These are phyloP conservation scores for Stegodyphus mimosarum DNA, from an alignment of 1,140 invertebrate genomes.

Conservation along the genomic window DNA sequence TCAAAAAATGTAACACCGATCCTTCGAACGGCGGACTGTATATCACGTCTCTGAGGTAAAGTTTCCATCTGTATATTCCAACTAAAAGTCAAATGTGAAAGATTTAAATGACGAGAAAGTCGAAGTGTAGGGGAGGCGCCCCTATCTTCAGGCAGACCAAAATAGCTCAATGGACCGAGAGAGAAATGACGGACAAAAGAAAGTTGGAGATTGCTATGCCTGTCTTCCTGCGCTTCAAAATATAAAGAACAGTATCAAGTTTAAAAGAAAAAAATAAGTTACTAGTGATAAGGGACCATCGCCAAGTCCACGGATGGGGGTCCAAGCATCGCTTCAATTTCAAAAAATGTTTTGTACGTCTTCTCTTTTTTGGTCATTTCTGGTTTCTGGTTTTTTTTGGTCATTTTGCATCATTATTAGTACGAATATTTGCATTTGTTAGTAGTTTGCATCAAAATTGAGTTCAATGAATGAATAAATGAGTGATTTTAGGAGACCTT, in stretches of 20 bases:
- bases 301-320: no score
- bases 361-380: no score
- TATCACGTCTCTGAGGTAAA: no score
- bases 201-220: conserved; percentile 12
- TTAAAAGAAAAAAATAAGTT: background rate
- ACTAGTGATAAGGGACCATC: no score
- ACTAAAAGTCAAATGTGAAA: conserved; percentile 43
- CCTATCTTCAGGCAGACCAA: background rate
- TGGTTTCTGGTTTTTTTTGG: no score
- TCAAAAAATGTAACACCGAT: background rate
- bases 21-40: background rate
- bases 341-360: no score
- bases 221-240: background rate
- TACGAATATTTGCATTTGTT: no score
- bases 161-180: conserved; percentile 22
- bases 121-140: background rate
- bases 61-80: background rate
- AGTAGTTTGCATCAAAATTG: no score
- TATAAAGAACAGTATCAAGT: conserved; percentile 25
- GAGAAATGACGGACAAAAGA: conserved; percentile 29
- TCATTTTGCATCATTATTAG: no score
- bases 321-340: no score
- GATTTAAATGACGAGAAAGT: background rate
- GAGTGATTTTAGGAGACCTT: no score
- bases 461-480: no score